Evolutionary conservation across 2,888 invertebrate genomes (phyloP), one percentile per base, ranked within the genome.

Genomic region (Torymus aiolomorphi): DNA sequence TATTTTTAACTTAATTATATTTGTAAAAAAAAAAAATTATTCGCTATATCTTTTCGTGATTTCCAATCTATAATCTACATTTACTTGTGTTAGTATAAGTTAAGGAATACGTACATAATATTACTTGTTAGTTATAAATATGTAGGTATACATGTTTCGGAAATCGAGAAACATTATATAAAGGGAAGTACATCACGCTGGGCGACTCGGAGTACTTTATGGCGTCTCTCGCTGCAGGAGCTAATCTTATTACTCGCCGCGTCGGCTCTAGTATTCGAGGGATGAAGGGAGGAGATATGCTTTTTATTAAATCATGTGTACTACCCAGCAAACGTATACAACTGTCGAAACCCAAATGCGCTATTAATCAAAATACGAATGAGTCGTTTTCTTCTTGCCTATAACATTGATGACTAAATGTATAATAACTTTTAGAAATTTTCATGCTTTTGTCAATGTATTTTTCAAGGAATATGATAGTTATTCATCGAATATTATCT

Each of bases 271-370:
- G 49, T 71, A 51, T 57, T n/a, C 31, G 14, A 51, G 76, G 42
- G n/a, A 54, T 62, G n/a, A 71, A 49, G 61, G 61, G 8, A 31
- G 31, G 13, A 84, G 86, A 85, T 84, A 81, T 84, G 85, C 86
- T 86, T 89, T 88, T 89, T 88, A 88, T 89, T 88, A 87, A 88
- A 89, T 89, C 87, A 88, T 86, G 86, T 88, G 86, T 86, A 84
- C 13, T 52, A 14, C 18, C n/a, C n/a, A n/a, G n/a, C n/a, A n/a
- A n/a, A n/a, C n/a, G n/a, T n/a, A 51, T 78, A 72, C 71, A 57
- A 51, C 52, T 52, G 62, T 57, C 65, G 56, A 24, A 52, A 63
- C 82, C 81, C 82, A 83, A 54, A 83, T 81, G 84, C 49, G 51
- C 52, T 57, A 78, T 78, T 78, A 74, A 78, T 78, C 72, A 61